These are phyloP conservation scores for Maniola hyperantus DNA, from an alignment of 2,888 invertebrate species.

Conservation along the genomic window DNA sequence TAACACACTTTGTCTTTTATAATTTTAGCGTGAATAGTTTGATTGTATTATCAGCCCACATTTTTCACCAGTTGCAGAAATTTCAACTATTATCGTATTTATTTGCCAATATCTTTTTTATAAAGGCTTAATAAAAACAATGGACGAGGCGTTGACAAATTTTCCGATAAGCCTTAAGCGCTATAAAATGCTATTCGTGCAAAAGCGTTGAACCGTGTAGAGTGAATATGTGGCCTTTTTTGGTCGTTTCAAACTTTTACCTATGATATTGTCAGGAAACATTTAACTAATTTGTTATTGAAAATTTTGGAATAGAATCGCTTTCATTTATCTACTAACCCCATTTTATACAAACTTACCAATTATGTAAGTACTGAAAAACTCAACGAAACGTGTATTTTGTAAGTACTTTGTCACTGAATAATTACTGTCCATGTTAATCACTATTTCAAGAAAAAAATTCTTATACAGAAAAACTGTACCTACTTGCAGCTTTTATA, in stretches of 20 bases:
- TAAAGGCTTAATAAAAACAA: slow-evolving; percentile 50
- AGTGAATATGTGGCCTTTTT: slow-evolving; percentile 42
- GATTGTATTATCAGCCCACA: neutral
- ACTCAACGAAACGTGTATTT: too few species aligned
- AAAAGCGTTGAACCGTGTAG: slow-evolving; percentile 47
- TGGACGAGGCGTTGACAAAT: slow-evolving; percentile 50
- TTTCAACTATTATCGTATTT: slow-evolving; percentile 20
- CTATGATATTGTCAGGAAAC: slow-evolving; percentile 1
- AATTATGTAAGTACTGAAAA: too few species aligned
- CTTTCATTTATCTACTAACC: neutral
- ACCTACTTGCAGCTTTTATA: too few species aligned
- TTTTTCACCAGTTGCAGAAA: slow-evolving; percentile 12
- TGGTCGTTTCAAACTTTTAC: slow-evolving; percentile 25
- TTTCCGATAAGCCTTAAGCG: slow-evolving; percentile 57
- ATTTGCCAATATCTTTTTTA: slow-evolving; percentile 44
- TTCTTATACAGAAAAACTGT: too few species aligned
- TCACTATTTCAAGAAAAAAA: too few species aligned
- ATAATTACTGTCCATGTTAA: too few species aligned
- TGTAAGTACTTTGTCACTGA: too few species aligned
- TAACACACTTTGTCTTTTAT: neutral
- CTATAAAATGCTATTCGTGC: slow-evolving; percentile 51
- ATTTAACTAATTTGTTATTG: neutral
- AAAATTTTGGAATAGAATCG: neutral
- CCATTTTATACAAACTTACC: neutral
- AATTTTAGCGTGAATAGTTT: neutral